Evolutionary conservation across 2,797 vertebrate genomes (phyloP).

Genomic region (Avahi laniger): DNA sequence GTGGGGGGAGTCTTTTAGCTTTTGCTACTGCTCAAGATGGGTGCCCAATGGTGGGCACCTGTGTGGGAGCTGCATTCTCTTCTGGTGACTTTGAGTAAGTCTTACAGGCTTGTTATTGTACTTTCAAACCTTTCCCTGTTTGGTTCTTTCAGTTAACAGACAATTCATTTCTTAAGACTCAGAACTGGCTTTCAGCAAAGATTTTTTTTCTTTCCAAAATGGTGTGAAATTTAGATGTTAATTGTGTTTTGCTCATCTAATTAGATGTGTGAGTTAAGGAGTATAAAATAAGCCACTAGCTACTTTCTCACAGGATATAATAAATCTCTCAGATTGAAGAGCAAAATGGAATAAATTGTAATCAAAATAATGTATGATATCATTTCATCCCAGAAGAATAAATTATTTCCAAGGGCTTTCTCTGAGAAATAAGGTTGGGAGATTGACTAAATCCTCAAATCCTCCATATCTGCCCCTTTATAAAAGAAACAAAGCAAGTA

Average conservation of each 20-base stretch:
- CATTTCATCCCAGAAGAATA: conserved; percentile 20
- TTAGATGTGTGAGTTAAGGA: conserved; percentile 53
- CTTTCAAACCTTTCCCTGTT: neutral
- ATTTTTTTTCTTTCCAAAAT: conserved; percentile 24
- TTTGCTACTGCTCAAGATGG: neutral
- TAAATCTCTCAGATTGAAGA: conserved; percentile 42
- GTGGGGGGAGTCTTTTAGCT: too few relatives aligned
- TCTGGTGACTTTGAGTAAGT: neutral
- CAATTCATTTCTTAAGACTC: conserved; percentile 12
- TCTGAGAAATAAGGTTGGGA: conserved; percentile 21
- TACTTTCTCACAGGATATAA: conserved; percentile 14
- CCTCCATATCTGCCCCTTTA: neutral
- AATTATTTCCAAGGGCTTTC: conserved; percentile 13
- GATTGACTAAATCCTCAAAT: neutral
- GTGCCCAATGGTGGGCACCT: neutral
- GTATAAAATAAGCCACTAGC: conserved; percentile 34
- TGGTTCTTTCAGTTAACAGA: conserved; percentile 7
- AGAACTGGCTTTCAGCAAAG: conserved; percentile 27
- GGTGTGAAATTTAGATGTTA: conserved; percentile 53
- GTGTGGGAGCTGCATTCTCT: neutral
- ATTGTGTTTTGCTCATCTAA: conserved; percentile 62
- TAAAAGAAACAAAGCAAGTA: neutral
- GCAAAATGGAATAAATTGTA: conserved; percentile 22
- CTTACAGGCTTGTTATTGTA: neutral
- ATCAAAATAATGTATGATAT: conserved; percentile 36